Conservation (phyloP, 2,888 invertebrate genomes). For the Prosopocoilus inquinatus region DNA sequence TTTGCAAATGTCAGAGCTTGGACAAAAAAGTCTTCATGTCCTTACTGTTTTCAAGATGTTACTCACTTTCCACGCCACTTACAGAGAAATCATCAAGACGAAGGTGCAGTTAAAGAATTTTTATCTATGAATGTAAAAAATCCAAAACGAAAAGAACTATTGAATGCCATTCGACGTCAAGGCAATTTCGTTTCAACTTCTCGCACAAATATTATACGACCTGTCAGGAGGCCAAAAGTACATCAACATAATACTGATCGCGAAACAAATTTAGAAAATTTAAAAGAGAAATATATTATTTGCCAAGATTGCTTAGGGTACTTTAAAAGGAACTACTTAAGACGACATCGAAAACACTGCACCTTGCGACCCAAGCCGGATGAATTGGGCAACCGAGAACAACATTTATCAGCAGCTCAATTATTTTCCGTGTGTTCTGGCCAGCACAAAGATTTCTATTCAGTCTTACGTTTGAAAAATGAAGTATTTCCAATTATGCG, state of each 20-base stretch:
- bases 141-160: constrained; percentile 18
- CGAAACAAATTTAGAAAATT: background rate
- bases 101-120: constrained; percentile 22
- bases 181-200: constrained; percentile 11
- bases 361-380: background rate
- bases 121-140: constrained; percentile 2
- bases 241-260: background rate
- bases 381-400: constrained; percentile 2
- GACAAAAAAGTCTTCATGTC: constrained; percentile 23
- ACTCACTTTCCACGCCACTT: constrained; percentile 24
- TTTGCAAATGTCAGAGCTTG: constrained; percentile 7
- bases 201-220: constrained; percentile 12
- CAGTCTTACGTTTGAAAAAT: constrained; percentile 14
- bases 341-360: constrained; percentile 10
- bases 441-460: constrained; percentile 4
- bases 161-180: constrained; percentile 14
- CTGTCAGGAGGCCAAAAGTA: constrained; percentile 14
- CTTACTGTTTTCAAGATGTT: constrained; percentile 21
- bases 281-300: constrained; percentile 7
- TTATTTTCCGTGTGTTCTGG: constrained; percentile 13
- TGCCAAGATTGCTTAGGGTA: constrained; percentile 13
- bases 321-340: constrained; percentile 15
- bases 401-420: constrained; percentile 12
- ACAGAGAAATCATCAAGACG: constrained; percentile 18
- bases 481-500: constrained; percentile 23